A percentile compares a stretch with the other conserved stretches of the same genome.
Conservation (phyloP, 2,113 vertebrate species). For the Apistogramma diplotaenia region DNA sequence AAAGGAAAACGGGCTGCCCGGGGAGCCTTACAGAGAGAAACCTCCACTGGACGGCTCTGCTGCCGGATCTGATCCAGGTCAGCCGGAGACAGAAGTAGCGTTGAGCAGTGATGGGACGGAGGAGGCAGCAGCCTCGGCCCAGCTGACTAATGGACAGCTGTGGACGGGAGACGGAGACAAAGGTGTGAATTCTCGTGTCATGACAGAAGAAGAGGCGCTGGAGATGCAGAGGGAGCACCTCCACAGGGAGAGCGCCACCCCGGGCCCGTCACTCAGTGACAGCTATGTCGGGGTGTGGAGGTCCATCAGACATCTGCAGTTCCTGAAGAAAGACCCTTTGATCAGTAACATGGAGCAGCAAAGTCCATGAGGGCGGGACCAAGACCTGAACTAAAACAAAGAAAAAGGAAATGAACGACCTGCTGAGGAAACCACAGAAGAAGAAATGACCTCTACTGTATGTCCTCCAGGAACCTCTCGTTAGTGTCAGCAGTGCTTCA, state of each 20-base stretch:
- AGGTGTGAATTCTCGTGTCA: background rate
- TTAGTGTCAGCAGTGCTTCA: background rate
- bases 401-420: background rate
- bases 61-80: background rate
- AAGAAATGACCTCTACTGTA: background rate
- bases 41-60: background rate
- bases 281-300: conserved; percentile 89
- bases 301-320: conserved; percentile 85
- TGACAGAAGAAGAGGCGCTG: conserved; percentile 59
- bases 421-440: background rate
- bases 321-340: conserved; percentile 88
- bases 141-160: conserved; percentile 41
- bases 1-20: conserved; percentile 66
- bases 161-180: conserved; percentile 24
- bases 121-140: background rate
- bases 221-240: conserved; percentile 72
- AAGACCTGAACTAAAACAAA: background rate
- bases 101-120: background rate
- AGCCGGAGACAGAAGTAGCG: background rate
- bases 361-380: conserved; percentile 79
- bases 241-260: conserved; percentile 32
- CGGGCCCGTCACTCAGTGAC: conserved; percentile 76
- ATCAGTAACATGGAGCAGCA: conserved; percentile 91
- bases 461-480: conserved; percentile 5
- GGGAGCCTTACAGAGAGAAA: conserved; percentile 55